Evolutionary conservation across 1,140 invertebrate species (phyloP).

Genomic region (Monochamus saltuarius): DNA sequence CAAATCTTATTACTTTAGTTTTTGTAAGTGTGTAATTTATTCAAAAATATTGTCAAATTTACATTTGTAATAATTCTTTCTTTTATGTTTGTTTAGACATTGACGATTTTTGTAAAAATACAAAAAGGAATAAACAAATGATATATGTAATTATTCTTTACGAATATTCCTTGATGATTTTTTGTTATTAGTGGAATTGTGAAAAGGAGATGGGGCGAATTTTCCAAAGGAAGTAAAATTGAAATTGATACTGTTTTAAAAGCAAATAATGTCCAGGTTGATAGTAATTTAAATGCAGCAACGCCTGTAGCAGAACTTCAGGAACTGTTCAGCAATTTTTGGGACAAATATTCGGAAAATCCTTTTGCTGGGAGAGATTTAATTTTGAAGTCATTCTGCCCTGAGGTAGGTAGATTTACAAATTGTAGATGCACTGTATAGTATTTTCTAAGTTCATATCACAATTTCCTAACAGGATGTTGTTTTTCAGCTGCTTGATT

Average conservation of each 20-base stretch:
- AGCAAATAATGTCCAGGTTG: conserved; percentile 74
- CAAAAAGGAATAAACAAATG: no score
- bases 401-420: conserved; percentile 63
- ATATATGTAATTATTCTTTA: no score
- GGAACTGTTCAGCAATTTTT: conserved; percentile 74
- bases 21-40: no score
- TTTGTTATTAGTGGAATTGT: conserved; percentile 9
- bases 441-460: no score
- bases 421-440: no score
- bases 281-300: conserved; percentile 66
- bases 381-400: conserved; percentile 82
- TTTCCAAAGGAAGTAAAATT: conserved; percentile 59
- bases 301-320: conserved; percentile 69
- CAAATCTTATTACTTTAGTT: no score
- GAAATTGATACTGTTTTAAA: conserved; percentile 72
- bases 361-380: conserved; percentile 73
- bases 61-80: no score
- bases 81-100: no score
- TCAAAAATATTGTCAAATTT: no score
- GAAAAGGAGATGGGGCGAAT: conserved; percentile 69
- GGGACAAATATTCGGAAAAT: conserved; percentile 63
- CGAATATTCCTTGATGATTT: conserved; percentile 3
- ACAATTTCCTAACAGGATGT: no score
- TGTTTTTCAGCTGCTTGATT: no score
- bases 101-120: no score